Evolutionary conservation across 2,888 invertebrate species (phyloP).

Genomic region (Epirrita christyi): DNA sequence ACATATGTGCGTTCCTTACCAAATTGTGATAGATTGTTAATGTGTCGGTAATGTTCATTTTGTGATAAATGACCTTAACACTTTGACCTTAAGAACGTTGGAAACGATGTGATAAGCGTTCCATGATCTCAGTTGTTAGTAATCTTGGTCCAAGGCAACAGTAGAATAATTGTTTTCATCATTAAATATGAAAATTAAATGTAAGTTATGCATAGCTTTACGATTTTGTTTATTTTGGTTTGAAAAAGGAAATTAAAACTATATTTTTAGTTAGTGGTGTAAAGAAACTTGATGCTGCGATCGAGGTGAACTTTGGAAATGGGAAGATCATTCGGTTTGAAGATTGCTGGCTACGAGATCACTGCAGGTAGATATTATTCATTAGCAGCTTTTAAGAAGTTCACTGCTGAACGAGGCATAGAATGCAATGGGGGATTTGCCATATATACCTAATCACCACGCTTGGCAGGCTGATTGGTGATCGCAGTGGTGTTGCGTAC

Average conservation of each 20-base stretch:
- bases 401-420: too few species aligned
- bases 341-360: slow-evolving; percentile 85
- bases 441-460: too few species aligned
- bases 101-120: not conserved
- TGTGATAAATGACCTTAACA: not conserved
- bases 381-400: too few species aligned
- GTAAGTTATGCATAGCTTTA: slow-evolving; percentile 3
- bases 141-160: not conserved
- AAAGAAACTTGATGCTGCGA: slow-evolving; percentile 42
- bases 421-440: too few species aligned
- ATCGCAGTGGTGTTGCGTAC: too few species aligned
- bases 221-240: not conserved
- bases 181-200: slow-evolving; percentile 10
- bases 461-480: too few species aligned
- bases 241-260: not conserved
- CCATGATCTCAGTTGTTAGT: not conserved
- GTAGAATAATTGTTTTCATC: not conserved
- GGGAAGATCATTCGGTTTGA: slow-evolving; percentile 61
- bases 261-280: slow-evolving; percentile 35
- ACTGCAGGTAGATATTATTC: too few species aligned
- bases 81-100: not conserved
- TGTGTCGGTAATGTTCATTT: not conserved
- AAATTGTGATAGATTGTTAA: not conserved
- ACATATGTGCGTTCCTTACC: too few species aligned
- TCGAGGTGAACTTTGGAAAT: slow-evolving; percentile 54